Percentiles rank a stretch among this genome's conserved stretches.
Conservation (phyloP, 2,888 invertebrate genomes). For the Euclidia mi region DNA sequence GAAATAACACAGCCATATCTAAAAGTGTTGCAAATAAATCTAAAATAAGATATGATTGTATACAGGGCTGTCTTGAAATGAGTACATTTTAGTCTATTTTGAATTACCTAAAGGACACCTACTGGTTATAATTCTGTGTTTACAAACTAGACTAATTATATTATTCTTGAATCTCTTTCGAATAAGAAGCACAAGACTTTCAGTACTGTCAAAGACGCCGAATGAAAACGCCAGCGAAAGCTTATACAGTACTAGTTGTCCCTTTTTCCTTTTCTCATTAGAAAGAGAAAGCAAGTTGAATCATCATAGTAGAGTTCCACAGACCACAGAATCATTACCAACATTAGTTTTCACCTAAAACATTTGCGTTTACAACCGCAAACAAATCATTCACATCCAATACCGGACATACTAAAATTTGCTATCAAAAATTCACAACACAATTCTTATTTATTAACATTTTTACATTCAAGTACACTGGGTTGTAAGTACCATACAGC, state of each 20-base stretch:
- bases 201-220: no score
- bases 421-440: constrained; percentile 39
- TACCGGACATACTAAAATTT: constrained; percentile 21
- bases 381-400: constrained; percentile 11
- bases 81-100: constrained; percentile 8
- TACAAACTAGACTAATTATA: background rate
- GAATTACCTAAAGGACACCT: constrained; percentile 1
- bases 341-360: background rate
- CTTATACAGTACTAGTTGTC: no score
- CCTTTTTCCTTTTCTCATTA: no score
- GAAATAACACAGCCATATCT: constrained; percentile 36
- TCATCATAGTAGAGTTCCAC: no score
- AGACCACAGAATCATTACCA: no score
- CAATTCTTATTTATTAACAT: constrained; percentile 33
- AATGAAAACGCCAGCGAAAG: no score
- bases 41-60: constrained; percentile 45
- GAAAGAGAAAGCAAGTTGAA: no score
- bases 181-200: no score
- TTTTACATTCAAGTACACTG: constrained; percentile 21
- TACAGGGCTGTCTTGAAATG: constrained; percentile 49
- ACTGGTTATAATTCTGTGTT: background rate
- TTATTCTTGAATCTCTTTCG: no score
- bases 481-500: constrained; percentile 7
- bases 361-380: background rate
- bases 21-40: constrained; percentile 38